Conservation (phyloP, 1,140 invertebrate species). For the Cataglyphis hispanica region DNA sequence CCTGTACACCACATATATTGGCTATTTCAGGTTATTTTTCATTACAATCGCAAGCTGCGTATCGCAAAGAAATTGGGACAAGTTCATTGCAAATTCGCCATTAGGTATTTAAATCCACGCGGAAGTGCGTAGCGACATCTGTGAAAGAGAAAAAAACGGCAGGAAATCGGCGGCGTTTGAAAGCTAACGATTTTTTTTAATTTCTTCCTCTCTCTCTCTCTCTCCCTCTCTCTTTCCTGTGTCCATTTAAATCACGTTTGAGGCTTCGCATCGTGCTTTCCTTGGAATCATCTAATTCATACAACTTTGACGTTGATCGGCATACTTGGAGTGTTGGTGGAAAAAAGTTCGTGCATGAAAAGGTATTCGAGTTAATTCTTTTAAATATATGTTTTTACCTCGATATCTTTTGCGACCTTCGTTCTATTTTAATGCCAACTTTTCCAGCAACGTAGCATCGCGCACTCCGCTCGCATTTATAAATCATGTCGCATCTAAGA, state of each 20-base stretch:
- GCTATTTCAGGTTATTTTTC: no score
- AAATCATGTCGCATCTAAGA: constrained; percentile 91
- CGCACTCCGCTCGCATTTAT: not conserved
- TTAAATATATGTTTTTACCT: no score
- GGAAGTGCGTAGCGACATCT: constrained; percentile 14
- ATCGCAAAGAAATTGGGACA: not conserved
- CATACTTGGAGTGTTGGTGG: no score
- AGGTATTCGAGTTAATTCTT: no score
- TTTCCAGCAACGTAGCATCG: not conserved
- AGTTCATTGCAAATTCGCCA: not conserved
- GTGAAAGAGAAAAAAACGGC: not conserved
- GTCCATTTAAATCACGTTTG: constrained; percentile 14
- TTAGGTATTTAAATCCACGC: not conserved
- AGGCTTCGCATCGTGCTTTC: not conserved
- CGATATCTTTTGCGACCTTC: not conserved
- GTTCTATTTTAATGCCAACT: not conserved
- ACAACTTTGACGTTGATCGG: no score
- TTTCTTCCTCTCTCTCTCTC: not conserved
- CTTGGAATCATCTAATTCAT: no score
- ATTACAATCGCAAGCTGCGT: no score
- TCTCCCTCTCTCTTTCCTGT: no score
- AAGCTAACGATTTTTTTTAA: constrained; percentile 64
- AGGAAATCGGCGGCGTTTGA: constrained; percentile 35
- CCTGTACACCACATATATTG: not conserved
- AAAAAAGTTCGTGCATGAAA: no score